These are phyloP conservation scores for Kradibia gibbosae DNA, from an alignment of 1,140 invertebrate species.

Conservation along the genomic window DNA sequence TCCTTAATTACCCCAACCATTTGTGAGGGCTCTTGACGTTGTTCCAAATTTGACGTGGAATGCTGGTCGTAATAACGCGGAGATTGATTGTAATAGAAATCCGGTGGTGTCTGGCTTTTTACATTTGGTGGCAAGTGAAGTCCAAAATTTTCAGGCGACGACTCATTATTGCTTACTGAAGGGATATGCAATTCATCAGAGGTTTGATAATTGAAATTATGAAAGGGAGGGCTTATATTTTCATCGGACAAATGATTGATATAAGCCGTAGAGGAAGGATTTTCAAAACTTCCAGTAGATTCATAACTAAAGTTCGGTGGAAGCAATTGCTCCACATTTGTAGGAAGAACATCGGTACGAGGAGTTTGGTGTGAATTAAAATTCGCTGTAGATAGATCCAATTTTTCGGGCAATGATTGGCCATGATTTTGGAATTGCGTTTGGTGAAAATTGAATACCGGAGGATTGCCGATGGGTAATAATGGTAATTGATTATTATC, in stretches of 20 bases:
- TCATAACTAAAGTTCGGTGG: conserved; percentile 21
- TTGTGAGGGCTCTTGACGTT: conserved; percentile 13
- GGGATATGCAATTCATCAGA: conserved; percentile 2
- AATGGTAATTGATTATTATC: neutral
- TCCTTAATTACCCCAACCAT: conserved; percentile 36
- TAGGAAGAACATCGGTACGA: neutral
- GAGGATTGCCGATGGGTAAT: neutral
- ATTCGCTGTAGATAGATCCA: neutral
- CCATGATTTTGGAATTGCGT: neutral
- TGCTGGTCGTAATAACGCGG: conserved; percentile 21
- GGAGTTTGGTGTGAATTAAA: neutral
- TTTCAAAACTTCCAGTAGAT: neutral
- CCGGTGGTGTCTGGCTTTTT: conserved; percentile 32
- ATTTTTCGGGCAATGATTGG: neutral
- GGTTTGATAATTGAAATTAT: conserved; percentile 8
- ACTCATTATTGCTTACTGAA: conserved; percentile 40
- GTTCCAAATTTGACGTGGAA: conserved; percentile 10
- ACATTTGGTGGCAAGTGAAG: neutral
- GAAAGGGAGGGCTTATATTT: neutral
- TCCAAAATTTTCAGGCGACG: conserved; percentile 41
- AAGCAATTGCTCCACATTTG: conserved; percentile 28
- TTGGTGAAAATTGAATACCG: no score
- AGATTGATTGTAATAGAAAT: conserved; percentile 30
- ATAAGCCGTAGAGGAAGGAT: neutral
- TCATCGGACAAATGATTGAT: neutral